Conservation (phyloP, 2,113 vertebrate species). For the Colaptes auratus region DNA sequence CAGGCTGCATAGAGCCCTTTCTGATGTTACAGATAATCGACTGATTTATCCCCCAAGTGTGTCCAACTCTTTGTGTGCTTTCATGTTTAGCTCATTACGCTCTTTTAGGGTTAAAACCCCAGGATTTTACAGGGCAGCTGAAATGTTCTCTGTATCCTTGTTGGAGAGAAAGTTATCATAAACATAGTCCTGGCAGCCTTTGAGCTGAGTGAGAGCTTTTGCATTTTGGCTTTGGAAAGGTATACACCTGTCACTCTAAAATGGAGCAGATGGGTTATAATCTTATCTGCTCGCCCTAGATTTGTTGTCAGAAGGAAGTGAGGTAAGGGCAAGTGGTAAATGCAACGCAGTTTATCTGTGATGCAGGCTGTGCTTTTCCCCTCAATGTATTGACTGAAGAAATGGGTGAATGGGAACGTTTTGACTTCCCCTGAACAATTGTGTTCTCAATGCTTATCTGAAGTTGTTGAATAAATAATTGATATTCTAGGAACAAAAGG, state of each 20-base stretch:
- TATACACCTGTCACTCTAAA: slow-evolving; percentile 83
- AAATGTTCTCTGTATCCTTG: neutral
- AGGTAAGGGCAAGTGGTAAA: slow-evolving; percentile 82
- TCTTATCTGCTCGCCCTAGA: slow-evolving; percentile 79
- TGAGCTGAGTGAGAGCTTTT: slow-evolving; percentile 62
- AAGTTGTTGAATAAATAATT: neutral
- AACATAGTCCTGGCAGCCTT: slow-evolving; percentile 43
- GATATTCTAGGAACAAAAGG: neutral
- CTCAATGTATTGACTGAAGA: slow-evolving; percentile 23
- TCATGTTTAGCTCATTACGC: slow-evolving; percentile 23
- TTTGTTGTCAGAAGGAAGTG: slow-evolving; percentile 80
- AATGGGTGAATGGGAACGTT: slow-evolving; percentile 26
- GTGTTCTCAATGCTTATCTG: slow-evolving; percentile 27
- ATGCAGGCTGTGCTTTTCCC: neutral
- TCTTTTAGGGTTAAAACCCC: slow-evolving; percentile 20
- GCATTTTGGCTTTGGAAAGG: slow-evolving; percentile 76
- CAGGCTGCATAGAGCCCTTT: neutral
- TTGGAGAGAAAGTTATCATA: neutral
- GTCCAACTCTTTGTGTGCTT: neutral
- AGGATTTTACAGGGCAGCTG: slow-evolving; percentile 10
- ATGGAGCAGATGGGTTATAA: slow-evolving; percentile 82
- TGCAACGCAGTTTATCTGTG: slow-evolving; percentile 49
- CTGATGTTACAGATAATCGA: neutral
- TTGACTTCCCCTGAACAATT: slow-evolving; percentile 38
- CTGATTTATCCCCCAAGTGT: slow-evolving; percentile 15